Percentiles rank a stretch among this genome's conserved stretches.
Evolutionary conservation across 1,140 invertebrate species (phyloP).

Genomic region (Bombus superbus): DNA sequence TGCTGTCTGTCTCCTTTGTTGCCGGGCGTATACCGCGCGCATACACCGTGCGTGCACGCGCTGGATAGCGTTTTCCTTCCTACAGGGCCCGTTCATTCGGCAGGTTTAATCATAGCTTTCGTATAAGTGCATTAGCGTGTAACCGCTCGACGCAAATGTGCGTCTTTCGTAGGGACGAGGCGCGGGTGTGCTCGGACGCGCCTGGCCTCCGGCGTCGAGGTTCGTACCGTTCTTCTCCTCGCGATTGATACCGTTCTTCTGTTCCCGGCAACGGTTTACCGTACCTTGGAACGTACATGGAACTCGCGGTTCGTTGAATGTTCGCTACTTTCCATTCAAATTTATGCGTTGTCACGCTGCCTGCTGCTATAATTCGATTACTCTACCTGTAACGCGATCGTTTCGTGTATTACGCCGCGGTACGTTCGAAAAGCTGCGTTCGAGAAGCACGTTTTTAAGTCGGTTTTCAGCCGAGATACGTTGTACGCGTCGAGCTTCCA

Average conservation of each 20-base stretch:
- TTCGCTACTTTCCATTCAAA: neutral
- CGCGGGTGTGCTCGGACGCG: too few relatives aligned
- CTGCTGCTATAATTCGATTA: neutral
- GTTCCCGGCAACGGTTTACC: neutral
- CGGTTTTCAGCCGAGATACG: neutral
- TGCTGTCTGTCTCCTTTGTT: slow-evolving; percentile 39
- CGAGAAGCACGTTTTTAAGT: neutral
- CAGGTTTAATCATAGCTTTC: slow-evolving; percentile 50
- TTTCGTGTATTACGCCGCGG: neutral
- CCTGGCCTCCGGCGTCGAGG: neutral
- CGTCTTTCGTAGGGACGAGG: slow-evolving; percentile 41
- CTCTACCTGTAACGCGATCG: neutral
- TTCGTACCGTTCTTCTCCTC: neutral
- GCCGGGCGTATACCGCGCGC: neutral
- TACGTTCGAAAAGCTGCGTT: neutral
- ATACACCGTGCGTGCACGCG: neutral
- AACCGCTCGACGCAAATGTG: slow-evolving; percentile 48
- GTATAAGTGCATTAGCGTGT: slow-evolving; percentile 61
- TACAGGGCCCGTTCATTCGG: slow-evolving; percentile 6
- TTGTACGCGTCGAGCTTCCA: too few relatives aligned
- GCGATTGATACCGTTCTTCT: neutral
- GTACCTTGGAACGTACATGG: too few relatives aligned
- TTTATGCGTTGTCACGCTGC: neutral
- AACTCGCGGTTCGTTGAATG: neutral
- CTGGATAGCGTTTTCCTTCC: neutral